These are phyloP conservation scores for Metaphire vulgaris DNA, from an alignment of 1,140 invertebrate species.

Conservation along the genomic window DNA sequence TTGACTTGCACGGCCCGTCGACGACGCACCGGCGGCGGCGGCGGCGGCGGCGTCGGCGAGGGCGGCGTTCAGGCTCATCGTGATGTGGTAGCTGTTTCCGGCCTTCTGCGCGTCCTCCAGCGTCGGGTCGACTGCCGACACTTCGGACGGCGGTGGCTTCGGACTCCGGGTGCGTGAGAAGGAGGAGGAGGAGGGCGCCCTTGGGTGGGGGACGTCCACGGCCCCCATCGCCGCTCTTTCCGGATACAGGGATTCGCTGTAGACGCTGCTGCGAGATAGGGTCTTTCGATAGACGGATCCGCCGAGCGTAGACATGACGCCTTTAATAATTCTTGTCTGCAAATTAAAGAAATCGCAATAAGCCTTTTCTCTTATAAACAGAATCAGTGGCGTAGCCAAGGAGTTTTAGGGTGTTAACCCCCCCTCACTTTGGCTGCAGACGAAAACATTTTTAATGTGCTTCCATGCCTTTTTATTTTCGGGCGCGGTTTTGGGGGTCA, in stretches of 20 bases:
- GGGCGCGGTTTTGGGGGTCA: too few species aligned
- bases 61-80: neutral
- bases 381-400: too few species aligned
- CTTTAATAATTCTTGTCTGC: too few species aligned
- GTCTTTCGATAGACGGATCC: neutral
- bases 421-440: too few species aligned
- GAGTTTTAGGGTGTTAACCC: too few species aligned
- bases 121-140: neutral
- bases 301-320: neutral
- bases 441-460: too few species aligned
- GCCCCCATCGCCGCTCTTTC: neutral
- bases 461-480: too few species aligned
- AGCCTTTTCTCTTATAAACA: too few species aligned
- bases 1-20: neutral
- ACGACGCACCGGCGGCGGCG: too few species aligned
- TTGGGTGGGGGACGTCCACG: neutral
- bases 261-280: neutral
- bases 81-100: neutral
- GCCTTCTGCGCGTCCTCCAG: neutral
- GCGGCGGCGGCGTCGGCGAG: neutral
- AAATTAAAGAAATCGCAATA: too few species aligned
- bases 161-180: neutral
- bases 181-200: neutral
- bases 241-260: neutral
- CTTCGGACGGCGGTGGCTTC: too few species aligned